Conservation (phyloP, 2,113 vertebrate species). For the Pollimyrus isidori region DNA sequence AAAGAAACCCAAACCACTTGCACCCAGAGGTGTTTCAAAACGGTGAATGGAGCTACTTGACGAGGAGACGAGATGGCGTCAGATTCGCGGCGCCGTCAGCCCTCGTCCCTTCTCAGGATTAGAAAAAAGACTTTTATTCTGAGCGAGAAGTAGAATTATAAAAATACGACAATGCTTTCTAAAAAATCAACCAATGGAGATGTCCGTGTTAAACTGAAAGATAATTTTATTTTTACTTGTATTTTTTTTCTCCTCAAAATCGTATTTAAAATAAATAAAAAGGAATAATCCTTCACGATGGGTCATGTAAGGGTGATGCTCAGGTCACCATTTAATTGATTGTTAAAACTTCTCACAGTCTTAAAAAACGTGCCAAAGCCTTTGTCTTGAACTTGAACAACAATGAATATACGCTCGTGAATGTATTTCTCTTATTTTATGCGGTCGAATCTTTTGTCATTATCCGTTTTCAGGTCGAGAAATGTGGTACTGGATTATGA, state of each 20-base stretch:
- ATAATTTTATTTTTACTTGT: constrained; percentile 68
- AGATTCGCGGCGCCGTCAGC: constrained; percentile 61
- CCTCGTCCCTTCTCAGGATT: constrained; percentile 93
- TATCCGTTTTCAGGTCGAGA: constrained; percentile 91
- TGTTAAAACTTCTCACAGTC: constrained; percentile 93
- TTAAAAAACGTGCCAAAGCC: constrained; percentile 99
- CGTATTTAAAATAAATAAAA: constrained; percentile 68
- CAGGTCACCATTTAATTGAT: constrained; percentile 87
- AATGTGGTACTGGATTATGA: constrained; percentile 88
- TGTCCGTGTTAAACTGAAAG: constrained; percentile 60
- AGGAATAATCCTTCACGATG: constrained; percentile 70
- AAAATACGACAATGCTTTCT: constrained; percentile 55
- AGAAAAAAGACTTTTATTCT: constrained; percentile 69
- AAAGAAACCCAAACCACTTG: constrained; percentile 56
- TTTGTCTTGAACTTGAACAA: constrained; percentile 98
- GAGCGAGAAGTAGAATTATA: constrained; percentile 53
- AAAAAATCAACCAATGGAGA: constrained; percentile 57
- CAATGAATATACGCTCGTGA: constrained; percentile 88
- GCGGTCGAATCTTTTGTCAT: constrained; percentile 91
- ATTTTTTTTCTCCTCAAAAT: constrained; percentile 65
- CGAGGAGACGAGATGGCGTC: constrained; percentile 56
- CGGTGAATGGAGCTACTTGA: constrained; percentile 57
- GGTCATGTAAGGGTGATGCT: constrained; percentile 76
- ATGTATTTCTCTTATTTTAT: constrained; percentile 98
- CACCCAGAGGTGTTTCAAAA: constrained; percentile 41